phyloP scores from a whole-genome alignment of 2,888 invertebrate species.

The Stenchaetothrips biformis region DNA sequence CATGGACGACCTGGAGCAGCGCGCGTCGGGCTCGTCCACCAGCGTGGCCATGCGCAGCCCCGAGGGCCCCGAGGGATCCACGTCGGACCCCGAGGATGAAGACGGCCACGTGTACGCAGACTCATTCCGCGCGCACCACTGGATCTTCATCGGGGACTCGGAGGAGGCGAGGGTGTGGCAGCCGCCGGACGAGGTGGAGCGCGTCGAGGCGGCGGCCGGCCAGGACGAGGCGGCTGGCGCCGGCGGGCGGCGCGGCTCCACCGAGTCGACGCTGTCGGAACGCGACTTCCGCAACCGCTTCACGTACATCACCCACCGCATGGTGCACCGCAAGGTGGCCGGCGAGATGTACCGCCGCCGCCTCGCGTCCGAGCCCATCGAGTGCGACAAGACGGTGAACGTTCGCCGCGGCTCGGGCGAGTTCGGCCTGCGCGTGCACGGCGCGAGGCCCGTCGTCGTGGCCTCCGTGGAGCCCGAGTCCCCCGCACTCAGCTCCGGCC shows the following conservation, averaged over 20 bases:
- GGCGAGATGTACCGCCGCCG: slow-evolving; percentile 78
- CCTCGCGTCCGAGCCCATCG: slow-evolving; percentile 76
- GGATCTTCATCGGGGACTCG: slow-evolving; percentile 70
- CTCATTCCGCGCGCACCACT: slow-evolving; percentile 64
- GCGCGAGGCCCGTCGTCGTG: slow-evolving; percentile 92
- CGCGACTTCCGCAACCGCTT: slow-evolving; percentile 79
- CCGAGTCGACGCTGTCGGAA: slow-evolving; percentile 70
- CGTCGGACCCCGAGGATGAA: slow-evolving; percentile 55
- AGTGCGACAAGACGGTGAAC: slow-evolving; percentile 81
- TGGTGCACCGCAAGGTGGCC: slow-evolving; percentile 85
- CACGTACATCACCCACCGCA: slow-evolving; percentile 79
- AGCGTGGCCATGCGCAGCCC: slow-evolving; percentile 36
- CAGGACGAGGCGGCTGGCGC: slow-evolving; percentile 34
- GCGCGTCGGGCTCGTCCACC: slow-evolving; percentile 14
- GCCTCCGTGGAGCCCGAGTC: slow-evolving; percentile 92
- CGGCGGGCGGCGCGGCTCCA: slow-evolving; percentile 49
- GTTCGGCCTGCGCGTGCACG: slow-evolving; percentile 86
- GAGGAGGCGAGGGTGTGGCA: slow-evolving; percentile 56
- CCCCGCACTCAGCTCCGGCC: slow-evolving; percentile 84
- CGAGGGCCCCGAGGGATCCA: slow-evolving; percentile 47
- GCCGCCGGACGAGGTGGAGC: slow-evolving; percentile 40
- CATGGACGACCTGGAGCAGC: slow-evolving; percentile 53
- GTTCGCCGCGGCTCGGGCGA: slow-evolving; percentile 80
- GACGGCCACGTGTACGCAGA: slow-evolving; percentile 64
- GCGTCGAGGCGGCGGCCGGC: background rate